Base-by-base conservation (phyloP, 2,797 vertebrate genomes). In the Alauda arvensis region DNA sequence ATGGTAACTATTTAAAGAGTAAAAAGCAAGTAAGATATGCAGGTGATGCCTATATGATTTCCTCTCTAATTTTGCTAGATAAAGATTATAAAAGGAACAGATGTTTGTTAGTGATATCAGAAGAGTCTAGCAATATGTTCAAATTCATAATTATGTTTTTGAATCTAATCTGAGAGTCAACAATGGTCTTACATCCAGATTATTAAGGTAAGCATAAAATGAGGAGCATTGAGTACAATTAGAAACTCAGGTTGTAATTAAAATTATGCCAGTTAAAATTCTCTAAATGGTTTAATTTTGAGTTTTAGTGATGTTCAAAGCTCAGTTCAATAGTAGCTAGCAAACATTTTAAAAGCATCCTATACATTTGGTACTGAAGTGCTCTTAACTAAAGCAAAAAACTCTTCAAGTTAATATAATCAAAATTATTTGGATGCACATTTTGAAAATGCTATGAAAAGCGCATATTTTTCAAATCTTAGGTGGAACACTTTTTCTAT, bases 101-200 rank as follows among this genome's bases (percentile, higher is more conserved):
- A 85, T 88, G 63, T 83, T 77, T 90, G 14, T 40, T 88, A 94
- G 93, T 81, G 14, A 86, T 91, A 86, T 83, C 77, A 87, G 61
- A 90, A 91, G 71, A 92, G 29, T 29, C n/a, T 70, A 9, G 21
- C 52, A 94, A 74, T 68, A 49, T 66, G 66, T 43, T 94, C 43
- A 68, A 56, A 89, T 90, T 83, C 87, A 84, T 29, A 85, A 93
- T 82, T 84, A 33, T 11, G 70, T 55, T 90, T 94, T 88, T 90
- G 48, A 94, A 95, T 88, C 80, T 69, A 21, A 89, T 89, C 75
- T 77, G 29, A 71, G 83, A 83, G 51, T 67, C 46, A 92, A 69
- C 43, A 90, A 37, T 67, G 10, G 68, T 72, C 90, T 90, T 55
- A 57, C 37, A 75, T 79, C 74, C n/a, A 31, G 17, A 79, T 76